phyloP scores from a whole-genome alignment of 1,140 invertebrate genomes.

The Bombus cullumanus region DNA sequence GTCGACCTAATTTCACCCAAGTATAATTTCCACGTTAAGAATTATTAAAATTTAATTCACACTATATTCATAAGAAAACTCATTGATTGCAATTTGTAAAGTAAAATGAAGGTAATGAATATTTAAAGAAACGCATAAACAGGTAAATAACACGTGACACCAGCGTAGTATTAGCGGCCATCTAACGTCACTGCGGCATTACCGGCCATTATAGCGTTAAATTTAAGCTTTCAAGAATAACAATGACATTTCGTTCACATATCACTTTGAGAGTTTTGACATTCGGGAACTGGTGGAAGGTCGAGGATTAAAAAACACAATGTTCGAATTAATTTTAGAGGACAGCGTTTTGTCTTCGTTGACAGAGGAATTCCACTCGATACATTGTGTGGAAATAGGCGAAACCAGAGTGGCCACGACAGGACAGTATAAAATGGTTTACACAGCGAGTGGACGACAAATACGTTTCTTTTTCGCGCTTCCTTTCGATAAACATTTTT shows the following conservation, averaged over 20 bases:
- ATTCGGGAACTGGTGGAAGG: neutral
- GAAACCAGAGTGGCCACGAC: neutral
- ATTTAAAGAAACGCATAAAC: no score
- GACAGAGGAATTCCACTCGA: conserved; percentile 3
- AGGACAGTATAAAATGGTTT: conserved; percentile 7
- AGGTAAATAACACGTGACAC: no score
- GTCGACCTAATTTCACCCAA: no score
- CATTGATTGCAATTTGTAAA: no score
- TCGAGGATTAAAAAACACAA: neutral
- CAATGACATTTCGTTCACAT: neutral
- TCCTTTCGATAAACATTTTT: conserved; percentile 48
- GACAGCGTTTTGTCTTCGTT: neutral
- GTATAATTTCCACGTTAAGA: no score
- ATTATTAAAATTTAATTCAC: no score
- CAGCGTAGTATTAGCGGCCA: no score
- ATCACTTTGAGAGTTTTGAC: neutral
- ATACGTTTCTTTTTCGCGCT: conserved; percentile 11
- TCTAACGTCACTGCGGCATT: no score
- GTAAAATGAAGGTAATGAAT: no score
- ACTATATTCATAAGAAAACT: no score
- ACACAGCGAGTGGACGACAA: conserved; percentile 28
- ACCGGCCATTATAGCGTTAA: no score
- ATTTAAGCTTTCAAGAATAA: no score
- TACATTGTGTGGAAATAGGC: neutral
- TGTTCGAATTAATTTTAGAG: neutral